Evolutionary conservation across 1,140 invertebrate species (phyloP).

Genomic region (Pseudomyrmex sp.): DNA sequence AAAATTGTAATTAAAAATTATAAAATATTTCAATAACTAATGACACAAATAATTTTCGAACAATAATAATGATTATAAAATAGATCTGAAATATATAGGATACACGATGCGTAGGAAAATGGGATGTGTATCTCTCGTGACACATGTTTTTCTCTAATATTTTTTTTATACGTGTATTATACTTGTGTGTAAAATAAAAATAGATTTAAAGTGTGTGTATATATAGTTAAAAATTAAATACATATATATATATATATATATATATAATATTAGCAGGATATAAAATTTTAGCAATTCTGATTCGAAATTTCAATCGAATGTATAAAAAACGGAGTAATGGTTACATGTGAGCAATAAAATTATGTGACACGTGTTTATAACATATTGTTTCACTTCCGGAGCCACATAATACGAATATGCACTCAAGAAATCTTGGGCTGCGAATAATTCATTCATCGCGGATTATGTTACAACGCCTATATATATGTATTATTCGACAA

Average conservation of each 20-base stretch:
- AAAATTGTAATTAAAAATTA: constrained; percentile 27
- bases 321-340: neutral
- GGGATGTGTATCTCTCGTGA: neutral
- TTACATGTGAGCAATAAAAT: constrained; percentile 11
- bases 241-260: neutral
- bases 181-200: too few relatives aligned
- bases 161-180: neutral
- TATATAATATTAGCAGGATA: neutral
- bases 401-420: constrained; percentile 60
- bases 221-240: constrained; percentile 1
- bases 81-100: neutral
- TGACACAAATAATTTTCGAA: neutral
- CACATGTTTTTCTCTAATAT: neutral
- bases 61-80: neutral
- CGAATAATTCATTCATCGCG: constrained; percentile 33
- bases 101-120: constrained; percentile 6
- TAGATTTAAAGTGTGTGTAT: neutral
- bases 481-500: constrained; percentile 59
- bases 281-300: neutral
- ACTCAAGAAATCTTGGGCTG: constrained; percentile 35
- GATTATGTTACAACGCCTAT: constrained; percentile 38
- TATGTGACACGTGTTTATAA: constrained; percentile 6
- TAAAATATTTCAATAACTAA: constrained; percentile 13
- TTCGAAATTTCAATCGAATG: neutral
- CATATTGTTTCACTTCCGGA: constrained; percentile 56